Evolutionary conservation across 1,140 invertebrate species (phyloP).

Genomic region (Teleogryllus occipitalis): DNA sequence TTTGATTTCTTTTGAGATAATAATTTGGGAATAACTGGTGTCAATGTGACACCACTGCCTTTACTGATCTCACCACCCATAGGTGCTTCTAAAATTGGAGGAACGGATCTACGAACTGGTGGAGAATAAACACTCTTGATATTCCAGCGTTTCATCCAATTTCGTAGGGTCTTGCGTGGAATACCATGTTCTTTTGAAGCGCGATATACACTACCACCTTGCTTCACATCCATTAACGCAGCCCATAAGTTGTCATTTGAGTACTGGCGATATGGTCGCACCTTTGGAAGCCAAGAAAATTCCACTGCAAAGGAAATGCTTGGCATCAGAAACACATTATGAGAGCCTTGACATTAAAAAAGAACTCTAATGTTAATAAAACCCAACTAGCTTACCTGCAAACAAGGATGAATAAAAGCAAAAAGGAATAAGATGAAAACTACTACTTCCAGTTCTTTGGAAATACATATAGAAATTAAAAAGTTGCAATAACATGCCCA

Average conservation of each 20-base stretch:
- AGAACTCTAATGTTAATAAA: background rate
- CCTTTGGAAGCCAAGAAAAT: constrained; percentile 29
- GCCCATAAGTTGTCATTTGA: constrained; percentile 29
- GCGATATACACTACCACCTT: constrained; percentile 41
- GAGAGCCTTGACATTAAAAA: background rate
- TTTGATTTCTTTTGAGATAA: background rate
- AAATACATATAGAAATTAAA: background rate
- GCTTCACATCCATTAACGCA: constrained; percentile 43
- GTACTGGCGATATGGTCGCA: constrained; percentile 32
- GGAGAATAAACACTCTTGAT: constrained; percentile 33
- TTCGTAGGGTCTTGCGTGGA: constrained; percentile 41
- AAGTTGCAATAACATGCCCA: no score
- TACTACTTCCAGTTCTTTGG: background rate
- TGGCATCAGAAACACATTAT: background rate
- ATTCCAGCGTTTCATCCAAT: constrained; percentile 46
- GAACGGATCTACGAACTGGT: background rate
- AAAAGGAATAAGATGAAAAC: background rate
- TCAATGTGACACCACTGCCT: background rate
- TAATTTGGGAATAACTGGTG: background rate
- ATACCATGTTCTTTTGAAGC: constrained; percentile 45
- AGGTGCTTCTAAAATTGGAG: background rate
- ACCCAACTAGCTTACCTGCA: background rate
- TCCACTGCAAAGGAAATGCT: constrained; percentile 9
- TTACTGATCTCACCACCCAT: background rate
- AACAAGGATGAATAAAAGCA: background rate